Percentiles rank a stretch among this genome's conserved stretches.
These are phyloP conservation scores for Chiloscyllium plagiosum DNA, from an alignment of 2,113 vertebrate genomes.

Conservation along the genomic window DNA sequence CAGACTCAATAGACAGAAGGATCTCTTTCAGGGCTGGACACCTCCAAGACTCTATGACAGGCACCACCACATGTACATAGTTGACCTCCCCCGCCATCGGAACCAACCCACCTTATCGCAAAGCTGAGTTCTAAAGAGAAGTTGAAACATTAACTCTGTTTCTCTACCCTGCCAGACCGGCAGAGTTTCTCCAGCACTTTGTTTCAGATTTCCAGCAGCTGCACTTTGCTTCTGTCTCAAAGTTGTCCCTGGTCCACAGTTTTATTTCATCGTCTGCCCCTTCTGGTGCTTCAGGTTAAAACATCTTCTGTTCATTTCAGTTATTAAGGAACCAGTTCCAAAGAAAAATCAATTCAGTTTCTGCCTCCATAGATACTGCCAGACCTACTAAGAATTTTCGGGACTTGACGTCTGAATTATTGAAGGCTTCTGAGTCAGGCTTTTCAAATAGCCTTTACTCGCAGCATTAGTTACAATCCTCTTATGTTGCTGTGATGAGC, in stretches of 20 bases:
- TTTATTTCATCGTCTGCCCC: background rate
- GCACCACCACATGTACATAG: background rate
- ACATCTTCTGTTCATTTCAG: background rate
- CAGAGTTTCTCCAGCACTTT: too few species aligned
- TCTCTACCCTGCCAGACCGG: too few species aligned
- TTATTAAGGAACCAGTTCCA: background rate
- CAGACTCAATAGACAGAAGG: too few species aligned
- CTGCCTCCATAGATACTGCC: background rate
- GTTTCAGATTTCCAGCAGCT: too few species aligned
- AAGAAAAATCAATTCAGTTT: background rate
- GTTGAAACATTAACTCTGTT: too few species aligned
- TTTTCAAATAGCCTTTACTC: background rate
- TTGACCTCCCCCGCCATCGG: background rate
- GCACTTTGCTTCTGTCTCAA: too few species aligned
- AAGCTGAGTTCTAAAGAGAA: too few species aligned
- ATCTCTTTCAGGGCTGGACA: too few species aligned
- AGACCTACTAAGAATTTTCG: background rate
- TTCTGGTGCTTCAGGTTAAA: background rate
- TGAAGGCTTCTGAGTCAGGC: background rate
- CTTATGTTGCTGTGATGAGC: background rate
- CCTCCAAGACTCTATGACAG: background rate
- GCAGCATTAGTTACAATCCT: background rate
- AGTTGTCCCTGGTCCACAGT: background rate
- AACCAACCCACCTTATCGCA: too few species aligned
- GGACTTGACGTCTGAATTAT: background rate